These are phyloP conservation scores for Molorchus minor DNA, from an alignment of 2,888 invertebrate species.

Conservation along the genomic window DNA sequence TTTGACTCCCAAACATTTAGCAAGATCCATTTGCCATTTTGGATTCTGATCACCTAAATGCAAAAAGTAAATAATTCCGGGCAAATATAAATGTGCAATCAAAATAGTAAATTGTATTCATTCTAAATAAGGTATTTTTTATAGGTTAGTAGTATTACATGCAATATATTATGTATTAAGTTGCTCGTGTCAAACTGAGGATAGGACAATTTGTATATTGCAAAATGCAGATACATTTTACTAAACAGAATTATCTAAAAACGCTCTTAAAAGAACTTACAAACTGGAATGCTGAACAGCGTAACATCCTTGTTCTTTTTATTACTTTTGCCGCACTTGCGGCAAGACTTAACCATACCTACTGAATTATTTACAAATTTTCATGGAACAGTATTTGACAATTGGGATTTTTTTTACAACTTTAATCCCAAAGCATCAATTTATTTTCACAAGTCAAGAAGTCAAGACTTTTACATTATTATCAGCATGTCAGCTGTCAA, in stretches of 20 bases:
- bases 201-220: not conserved
- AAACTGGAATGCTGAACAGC: slow-evolving; percentile 6
- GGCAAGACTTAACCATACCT: slow-evolving; percentile 13
- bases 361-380: not conserved
- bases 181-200: not conserved
- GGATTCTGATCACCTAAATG: not conserved
- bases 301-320: slow-evolving; percentile 9
- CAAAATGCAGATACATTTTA: not conserved
- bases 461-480: not conserved
- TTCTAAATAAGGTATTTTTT: not conserved
- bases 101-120: not conserved
- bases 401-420: no score
- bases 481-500: not conserved
- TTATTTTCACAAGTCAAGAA: not conserved
- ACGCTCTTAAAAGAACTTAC: slow-evolving; percentile 7
- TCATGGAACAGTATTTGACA: no score
- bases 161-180: not conserved
- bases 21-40: slow-evolving; percentile 15
- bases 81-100: slow-evolving; percentile 1
- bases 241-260: not conserved
- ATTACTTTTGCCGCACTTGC: slow-evolving; percentile 7
- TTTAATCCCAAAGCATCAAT: no score
- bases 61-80: not conserved
- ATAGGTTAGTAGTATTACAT: not conserved
- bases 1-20: slow-evolving; percentile 5